Percentiles rank a stretch among this genome's conserved stretches.
These are phyloP conservation scores for Oryzias dopingdopingensis DNA, from an alignment of 2,797 vertebrate species.

Conservation along the genomic window DNA sequence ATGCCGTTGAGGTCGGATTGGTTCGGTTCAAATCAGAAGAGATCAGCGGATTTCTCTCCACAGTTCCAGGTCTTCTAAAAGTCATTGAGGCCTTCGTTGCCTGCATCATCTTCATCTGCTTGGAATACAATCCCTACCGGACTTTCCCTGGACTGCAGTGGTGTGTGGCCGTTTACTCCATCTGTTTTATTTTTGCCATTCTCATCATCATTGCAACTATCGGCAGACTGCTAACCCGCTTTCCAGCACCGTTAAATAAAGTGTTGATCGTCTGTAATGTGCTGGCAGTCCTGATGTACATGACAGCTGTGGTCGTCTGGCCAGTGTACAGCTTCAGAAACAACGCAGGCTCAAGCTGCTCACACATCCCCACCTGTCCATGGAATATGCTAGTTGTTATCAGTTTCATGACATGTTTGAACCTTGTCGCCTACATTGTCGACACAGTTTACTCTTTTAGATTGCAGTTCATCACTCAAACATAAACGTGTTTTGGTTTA, in stretches of 20 bases:
- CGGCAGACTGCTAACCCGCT: conserved; percentile 69
- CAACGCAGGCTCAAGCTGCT: not conserved
- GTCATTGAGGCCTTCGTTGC: conserved; percentile 86
- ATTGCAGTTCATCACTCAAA: conserved; percentile 68
- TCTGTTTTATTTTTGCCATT: conserved; percentile 83
- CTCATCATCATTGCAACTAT: conserved; percentile 82
- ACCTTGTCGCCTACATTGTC: conserved; percentile 82
- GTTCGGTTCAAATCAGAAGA: conserved; percentile 79
- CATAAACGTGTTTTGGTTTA: conserved; percentile 38
- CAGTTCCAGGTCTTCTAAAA: conserved; percentile 85
- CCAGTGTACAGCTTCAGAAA: conserved; percentile 78
- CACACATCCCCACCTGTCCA: fast-evolving
- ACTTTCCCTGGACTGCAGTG: conserved; percentile 61
- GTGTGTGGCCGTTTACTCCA: conserved; percentile 83
- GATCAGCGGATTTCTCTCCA: conserved; percentile 84
- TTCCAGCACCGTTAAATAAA: conserved; percentile 77
- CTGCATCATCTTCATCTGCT: conserved; percentile 83
- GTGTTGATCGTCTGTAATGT: conserved; percentile 76
- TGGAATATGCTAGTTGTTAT: conserved; percentile 76
- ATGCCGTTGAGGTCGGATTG: conserved; percentile 79
- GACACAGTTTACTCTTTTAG: conserved; percentile 82
- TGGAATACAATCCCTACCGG: not conserved
- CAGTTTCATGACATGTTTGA: conserved; percentile 81
- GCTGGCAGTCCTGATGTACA: conserved; percentile 83
- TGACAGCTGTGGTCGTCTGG: conserved; percentile 82